phyloP scores from a whole-genome alignment of 2,113 vertebrate species.

The Xenopus borealis region DNA sequence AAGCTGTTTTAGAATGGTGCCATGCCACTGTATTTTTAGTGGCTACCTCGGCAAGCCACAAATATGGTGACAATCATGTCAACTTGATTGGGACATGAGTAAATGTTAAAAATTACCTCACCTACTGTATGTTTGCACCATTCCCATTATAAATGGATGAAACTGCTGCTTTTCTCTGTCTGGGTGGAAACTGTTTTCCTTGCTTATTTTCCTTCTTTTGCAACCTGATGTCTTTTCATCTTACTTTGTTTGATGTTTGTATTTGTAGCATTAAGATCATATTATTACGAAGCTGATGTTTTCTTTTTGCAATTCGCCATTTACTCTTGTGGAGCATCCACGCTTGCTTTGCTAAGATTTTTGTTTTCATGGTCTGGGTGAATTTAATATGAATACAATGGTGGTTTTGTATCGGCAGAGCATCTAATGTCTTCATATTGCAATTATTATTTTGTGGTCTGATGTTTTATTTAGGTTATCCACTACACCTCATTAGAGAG shows the following conservation, averaged over 20 bases:
- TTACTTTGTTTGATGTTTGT: slow-evolving; percentile 7
- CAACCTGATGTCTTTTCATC: neutral
- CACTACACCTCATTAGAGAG: slow-evolving; percentile 6
- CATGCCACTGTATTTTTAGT: too few relatives aligned
- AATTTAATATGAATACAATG: neutral
- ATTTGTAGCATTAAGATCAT: slow-evolving; percentile 8
- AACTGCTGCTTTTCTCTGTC: neutral
- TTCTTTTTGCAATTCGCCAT: slow-evolving; percentile 25
- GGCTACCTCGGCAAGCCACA: neutral
- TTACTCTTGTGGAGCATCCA: neutral
- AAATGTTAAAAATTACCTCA: neutral
- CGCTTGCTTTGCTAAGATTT: neutral
- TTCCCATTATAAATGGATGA: neutral
- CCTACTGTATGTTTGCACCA: neutral
- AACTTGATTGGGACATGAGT: neutral
- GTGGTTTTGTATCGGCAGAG: slow-evolving; percentile 7
- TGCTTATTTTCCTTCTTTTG: slow-evolving; percentile 5
- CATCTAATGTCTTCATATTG: neutral
- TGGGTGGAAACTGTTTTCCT: slow-evolving; percentile 16
- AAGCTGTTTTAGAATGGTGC: too few relatives aligned
- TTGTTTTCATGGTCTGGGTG: slow-evolving; percentile 3
- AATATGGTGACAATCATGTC: neutral
- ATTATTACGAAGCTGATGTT: slow-evolving; percentile 13
- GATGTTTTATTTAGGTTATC: neutral
- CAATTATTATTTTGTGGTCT: slow-evolving; percentile 10